Base-by-base conservation (phyloP, 2,888 invertebrate species). In the Lottia scabra region DNA sequence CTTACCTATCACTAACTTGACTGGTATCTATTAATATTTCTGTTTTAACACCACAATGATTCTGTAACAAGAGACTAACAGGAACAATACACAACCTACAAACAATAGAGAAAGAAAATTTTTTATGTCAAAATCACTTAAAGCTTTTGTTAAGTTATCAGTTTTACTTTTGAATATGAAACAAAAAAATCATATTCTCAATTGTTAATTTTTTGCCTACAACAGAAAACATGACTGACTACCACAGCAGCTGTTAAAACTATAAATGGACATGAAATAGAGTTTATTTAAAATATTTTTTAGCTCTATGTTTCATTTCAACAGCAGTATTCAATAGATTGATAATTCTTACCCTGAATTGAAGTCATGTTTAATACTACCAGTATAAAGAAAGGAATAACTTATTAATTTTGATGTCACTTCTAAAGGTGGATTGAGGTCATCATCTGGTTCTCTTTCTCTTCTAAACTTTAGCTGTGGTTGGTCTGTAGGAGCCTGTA, bases 341-440 rank as follows among this genome's bases (percentile, higher is more conserved):
- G 10, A 38, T 10, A 6, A 10, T 38, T 68, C 73, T 72, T 79
- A 90, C 89, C 89, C 81, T 38, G 80, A 77, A 23, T 73, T 76
- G 80, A 95, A 95, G 86, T 93, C 91, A 87, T 95, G 94, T 66
- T 88, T 87, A 26, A 93, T 90, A 72, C 91, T 87, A 71, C 92
- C 90, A 43, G 91, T 91, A 88, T 93, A 93, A 75, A 92, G 91
- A 78, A 93, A 86, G 83, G 91, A 92, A 81, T 92, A 93, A 68
- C 92, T 91, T 65, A 93, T 91, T 83, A 92, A 91, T 79, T 91
- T 91, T 80, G 91, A 88, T 70, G 90, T 90, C n/a, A 89, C 83
- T 64, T 88, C 84, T 68, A 85, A 73, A 64, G 84, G 80, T 62
- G 86, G 84, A 68, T 81, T 76, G 16, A 77, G 75, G 15, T 82